A percentile compares a stretch with the other conserved stretches of the same genome.
phyloP scores from a whole-genome alignment of 2,888 invertebrate species.

The Drosophila vallismaia region DNA sequence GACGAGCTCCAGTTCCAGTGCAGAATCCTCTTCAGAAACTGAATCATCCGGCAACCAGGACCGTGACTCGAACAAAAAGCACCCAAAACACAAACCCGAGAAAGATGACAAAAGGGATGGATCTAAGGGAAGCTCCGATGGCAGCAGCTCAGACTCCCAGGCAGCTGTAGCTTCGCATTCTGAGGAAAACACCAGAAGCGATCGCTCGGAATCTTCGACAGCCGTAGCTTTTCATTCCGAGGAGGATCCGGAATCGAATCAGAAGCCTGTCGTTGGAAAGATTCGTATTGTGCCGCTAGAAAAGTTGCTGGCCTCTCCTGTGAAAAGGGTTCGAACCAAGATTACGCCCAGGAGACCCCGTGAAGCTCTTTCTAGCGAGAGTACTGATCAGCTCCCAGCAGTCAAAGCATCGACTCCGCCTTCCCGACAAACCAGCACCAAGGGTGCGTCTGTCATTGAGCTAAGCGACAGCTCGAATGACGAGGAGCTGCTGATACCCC shows the following conservation, averaged over 20 bases:
- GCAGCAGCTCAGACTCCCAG: background rate
- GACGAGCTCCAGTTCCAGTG: constrained; percentile 45
- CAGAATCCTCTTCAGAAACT: constrained; percentile 54
- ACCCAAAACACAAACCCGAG: background rate
- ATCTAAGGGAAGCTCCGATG: constrained; percentile 4
- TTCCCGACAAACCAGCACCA: constrained; percentile 47
- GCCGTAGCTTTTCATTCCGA: background rate
- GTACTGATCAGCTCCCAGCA: background rate
- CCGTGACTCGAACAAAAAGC: background rate
- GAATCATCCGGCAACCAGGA: background rate
- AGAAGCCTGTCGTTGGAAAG: constrained; percentile 55
- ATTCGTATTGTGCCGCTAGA: constrained; percentile 80
- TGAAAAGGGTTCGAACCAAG: background rate
- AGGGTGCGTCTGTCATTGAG: constrained; percentile 69
- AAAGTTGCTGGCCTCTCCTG: constrained; percentile 73
- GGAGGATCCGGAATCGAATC: constrained; percentile 10
- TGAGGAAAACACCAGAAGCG: background rate
- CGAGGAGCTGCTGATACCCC: background rate
- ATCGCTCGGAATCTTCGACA: background rate
- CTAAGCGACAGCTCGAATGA: constrained; percentile 63
- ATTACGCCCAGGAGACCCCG: background rate
- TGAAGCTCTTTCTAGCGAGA: background rate
- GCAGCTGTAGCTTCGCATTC: too few relatives aligned
- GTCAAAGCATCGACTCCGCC: constrained; percentile 10
- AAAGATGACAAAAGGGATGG: background rate